Evolutionary conservation across 1,140 invertebrate genomes (phyloP).

Genomic region (Anoplolepis gracilipes): DNA sequence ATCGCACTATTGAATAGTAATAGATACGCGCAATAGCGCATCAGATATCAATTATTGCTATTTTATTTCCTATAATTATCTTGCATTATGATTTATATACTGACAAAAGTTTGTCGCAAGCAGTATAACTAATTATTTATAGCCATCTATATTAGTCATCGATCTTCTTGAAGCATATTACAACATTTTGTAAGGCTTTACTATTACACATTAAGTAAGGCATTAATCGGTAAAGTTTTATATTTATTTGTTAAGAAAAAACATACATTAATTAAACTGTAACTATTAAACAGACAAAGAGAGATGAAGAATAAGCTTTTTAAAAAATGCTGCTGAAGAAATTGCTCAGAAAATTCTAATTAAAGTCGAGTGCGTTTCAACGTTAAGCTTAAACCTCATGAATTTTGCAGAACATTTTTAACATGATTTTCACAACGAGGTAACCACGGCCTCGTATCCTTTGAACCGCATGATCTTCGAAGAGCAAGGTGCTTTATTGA

Average conservation of each 20-base stretch:
- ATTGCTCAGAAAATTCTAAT: constrained; percentile 5
- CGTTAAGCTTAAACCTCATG: not conserved
- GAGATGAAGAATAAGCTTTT: not conserved
- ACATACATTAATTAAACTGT: not conserved
- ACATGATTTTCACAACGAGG: constrained; percentile 3
- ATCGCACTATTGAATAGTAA: constrained; percentile 12
- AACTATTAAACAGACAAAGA: not conserved
- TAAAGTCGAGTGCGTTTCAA: not conserved
- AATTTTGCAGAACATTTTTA: not conserved
- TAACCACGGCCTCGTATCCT: constrained; percentile 28
- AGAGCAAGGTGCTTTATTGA: constrained; percentile 72
- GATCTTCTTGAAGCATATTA: not conserved
- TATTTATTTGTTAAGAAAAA: not conserved
- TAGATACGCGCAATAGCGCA: constrained; percentile 3
- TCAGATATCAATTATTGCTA: constrained; percentile 32
- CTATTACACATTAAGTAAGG: not conserved
- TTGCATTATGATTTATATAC: not conserved
- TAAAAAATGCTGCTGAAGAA: not conserved
- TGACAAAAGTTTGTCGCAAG: not conserved
- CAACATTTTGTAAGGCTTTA: too few species aligned
- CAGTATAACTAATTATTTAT: constrained; percentile 29
- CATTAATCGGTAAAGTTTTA: not conserved
- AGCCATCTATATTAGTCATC: not conserved
- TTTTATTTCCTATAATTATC: constrained; percentile 29
- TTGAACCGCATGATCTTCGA: constrained; percentile 48